A percentile compares a stretch with the other conserved stretches of the same genome.
phyloP scores from a whole-genome alignment of 2,888 invertebrate genomes.

The Oxycera nigricornis region DNA sequence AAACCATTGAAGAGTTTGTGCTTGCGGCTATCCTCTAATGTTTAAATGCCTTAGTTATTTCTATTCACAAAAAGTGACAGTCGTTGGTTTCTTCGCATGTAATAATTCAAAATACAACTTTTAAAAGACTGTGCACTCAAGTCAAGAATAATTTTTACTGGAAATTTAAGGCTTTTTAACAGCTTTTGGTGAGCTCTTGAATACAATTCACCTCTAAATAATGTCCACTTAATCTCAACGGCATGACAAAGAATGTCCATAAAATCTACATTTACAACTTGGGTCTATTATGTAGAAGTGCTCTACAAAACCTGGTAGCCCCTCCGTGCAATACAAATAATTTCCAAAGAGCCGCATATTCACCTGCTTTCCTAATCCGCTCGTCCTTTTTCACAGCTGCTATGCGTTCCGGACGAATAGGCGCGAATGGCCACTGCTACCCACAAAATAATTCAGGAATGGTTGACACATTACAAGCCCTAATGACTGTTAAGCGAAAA shows the following conservation, averaged over 20 bases:
- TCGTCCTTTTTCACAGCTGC: not conserved
- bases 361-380: conserved; percentile 5
- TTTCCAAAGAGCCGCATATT: conserved; percentile 28
- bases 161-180: not conserved
- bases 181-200: not conserved
- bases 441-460: conserved; percentile 29
- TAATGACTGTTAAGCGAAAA: conserved; percentile 36
- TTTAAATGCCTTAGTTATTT: no score
- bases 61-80: no score
- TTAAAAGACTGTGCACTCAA: no score
- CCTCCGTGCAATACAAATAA: conserved; percentile 12
- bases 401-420: conserved; percentile 32
- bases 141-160: no score
- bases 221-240: conserved; percentile 18
- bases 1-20: not conserved
- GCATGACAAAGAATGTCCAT: conserved; percentile 18
- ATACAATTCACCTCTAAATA: not conserved
- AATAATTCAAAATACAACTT: no score
- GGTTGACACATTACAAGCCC: conserved; percentile 31
- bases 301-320: not conserved
- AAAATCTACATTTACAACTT: conserved; percentile 8
- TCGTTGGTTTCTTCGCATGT: no score
- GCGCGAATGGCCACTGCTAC: conserved; percentile 2
- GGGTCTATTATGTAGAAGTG: not conserved
- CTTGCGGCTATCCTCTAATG: not conserved